Conservation (phyloP, 1,140 invertebrate genomes). For the Hestina assimilis region DNA sequence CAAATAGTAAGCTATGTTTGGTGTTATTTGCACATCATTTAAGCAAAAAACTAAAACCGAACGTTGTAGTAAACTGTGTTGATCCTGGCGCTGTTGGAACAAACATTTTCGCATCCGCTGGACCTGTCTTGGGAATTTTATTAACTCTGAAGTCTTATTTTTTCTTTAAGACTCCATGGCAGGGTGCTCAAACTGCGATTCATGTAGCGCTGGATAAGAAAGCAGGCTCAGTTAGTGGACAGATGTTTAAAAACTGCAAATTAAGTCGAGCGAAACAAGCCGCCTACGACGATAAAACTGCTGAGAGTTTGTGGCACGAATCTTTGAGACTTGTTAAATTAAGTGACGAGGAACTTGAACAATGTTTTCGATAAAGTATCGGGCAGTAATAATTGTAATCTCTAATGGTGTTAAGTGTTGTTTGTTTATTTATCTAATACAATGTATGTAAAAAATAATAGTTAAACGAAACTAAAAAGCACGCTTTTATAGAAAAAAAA, state of each 20-base stretch:
- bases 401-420: too few relatives aligned
- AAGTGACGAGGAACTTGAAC: slow-evolving; percentile 36
- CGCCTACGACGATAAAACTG: slow-evolving; percentile 33
- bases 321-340: slow-evolving; percentile 40
- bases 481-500: too few relatives aligned
- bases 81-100: slow-evolving; percentile 82
- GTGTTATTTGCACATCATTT: slow-evolving; percentile 83
- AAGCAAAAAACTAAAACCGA: slow-evolving; percentile 77
- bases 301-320: slow-evolving; percentile 39
- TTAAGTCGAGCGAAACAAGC: slow-evolving; percentile 19
- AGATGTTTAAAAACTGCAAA: slow-evolving; percentile 57
- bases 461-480: too few relatives aligned
- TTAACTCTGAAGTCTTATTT: slow-evolving; percentile 34
- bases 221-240: slow-evolving; percentile 50
- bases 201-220: slow-evolving; percentile 45
- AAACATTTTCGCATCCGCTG: slow-evolving; percentile 52
- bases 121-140: slow-evolving; percentile 31
- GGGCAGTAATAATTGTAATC: neutral
- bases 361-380: slow-evolving; percentile 2
- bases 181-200: slow-evolving; percentile 59
- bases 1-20: slow-evolving; percentile 85
- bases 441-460: too few relatives aligned
- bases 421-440: too few relatives aligned
- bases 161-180: slow-evolving; percentile 51
- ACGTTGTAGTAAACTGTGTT: slow-evolving; percentile 79